Evolutionary conservation across 2,113 vertebrate species (phyloP).

Genomic region (Poicephalus gulielmi): DNA sequence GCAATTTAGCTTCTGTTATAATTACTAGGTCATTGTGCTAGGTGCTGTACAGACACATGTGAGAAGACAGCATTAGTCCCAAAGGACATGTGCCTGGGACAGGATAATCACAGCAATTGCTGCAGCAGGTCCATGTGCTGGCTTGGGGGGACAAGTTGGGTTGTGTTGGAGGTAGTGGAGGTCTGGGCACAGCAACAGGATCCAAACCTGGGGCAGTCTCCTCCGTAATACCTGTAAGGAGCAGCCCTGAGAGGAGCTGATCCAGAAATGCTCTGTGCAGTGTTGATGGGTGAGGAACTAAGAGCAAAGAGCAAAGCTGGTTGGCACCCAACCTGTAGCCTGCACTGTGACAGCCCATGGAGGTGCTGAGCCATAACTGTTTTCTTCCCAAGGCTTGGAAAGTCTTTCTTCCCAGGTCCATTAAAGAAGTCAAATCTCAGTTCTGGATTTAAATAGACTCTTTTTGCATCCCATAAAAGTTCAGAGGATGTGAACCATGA

Average conservation of each 20-base stretch:
- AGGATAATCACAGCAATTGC: not conserved
- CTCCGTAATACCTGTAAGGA: not conserved
- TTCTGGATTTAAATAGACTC: not conserved
- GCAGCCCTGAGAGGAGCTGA: not conserved
- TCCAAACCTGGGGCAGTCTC: not conserved
- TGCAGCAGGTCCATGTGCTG: not conserved
- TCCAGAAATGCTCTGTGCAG: not conserved
- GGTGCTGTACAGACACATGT: not conserved
- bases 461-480: not conserved
- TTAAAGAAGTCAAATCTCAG: not conserved
- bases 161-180: not conserved
- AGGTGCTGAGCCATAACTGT: not conserved
- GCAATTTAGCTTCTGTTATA: conserved; percentile 48
- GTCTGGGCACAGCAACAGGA: not conserved
- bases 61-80: not conserved
- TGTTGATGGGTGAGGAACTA: not conserved
- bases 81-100: not conserved
- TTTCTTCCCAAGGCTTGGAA: not conserved
- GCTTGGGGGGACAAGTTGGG: not conserved
- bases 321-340: not conserved
- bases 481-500: not conserved
- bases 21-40: conserved; percentile 27
- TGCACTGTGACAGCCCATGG: fast-evolving
- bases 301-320: not conserved
- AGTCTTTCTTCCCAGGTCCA: not conserved